Evolutionary conservation across 2,113 vertebrate genomes (phyloP).

Genomic region (Malurus elegans): DNA sequence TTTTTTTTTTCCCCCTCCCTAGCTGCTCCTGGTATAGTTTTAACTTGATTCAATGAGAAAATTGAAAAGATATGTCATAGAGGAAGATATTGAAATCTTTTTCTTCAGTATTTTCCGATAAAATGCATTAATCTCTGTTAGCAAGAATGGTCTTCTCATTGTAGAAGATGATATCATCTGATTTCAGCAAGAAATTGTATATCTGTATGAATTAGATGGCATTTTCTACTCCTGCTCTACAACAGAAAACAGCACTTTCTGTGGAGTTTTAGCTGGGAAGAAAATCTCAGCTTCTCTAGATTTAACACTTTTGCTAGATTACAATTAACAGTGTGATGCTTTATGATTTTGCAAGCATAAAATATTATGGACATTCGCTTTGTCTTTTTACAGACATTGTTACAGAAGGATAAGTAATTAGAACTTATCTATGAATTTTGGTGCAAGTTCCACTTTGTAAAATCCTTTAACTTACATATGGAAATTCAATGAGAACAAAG

Average conservation of each 20-base stretch:
- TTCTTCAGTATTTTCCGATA: background rate
- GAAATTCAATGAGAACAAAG: background rate
- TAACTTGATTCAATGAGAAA: background rate
- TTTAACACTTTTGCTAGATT: background rate
- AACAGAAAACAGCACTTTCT: background rate
- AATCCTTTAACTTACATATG: background rate
- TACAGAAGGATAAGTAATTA: background rate
- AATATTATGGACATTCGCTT: background rate
- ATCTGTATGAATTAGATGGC: background rate
- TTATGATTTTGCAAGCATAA: background rate
- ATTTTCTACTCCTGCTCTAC: background rate
- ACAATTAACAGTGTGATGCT: background rate
- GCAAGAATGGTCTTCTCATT: background rate
- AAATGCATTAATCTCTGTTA: background rate
- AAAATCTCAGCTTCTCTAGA: background rate
- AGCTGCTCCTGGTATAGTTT: background rate
- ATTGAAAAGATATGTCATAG: background rate
- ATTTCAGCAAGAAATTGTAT: background rate
- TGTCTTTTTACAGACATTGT: background rate
- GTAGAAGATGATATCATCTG: background rate
- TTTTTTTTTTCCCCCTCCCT: rapidly evolving
- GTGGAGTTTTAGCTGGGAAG: background rate
- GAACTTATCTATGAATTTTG: background rate
- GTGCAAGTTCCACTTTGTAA: background rate
- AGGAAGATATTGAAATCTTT: background rate